These are phyloP conservation scores for Clytia hemisphaerica DNA, from an alignment of 30 jellyfish, hydroid and myxozoan species.

Conservation along the genomic window DNA sequence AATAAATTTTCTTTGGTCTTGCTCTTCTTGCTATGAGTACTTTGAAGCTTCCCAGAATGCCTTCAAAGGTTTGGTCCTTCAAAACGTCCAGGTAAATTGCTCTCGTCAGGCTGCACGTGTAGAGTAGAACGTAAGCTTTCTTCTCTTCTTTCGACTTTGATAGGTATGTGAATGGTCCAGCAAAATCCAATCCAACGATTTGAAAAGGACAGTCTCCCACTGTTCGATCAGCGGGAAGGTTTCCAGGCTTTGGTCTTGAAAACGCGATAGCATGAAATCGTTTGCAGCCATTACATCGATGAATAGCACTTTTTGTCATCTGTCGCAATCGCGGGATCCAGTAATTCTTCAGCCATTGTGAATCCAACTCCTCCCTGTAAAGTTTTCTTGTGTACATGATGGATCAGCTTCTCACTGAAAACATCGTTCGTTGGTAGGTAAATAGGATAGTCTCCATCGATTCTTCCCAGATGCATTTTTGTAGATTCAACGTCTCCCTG, in stretches of 20 bases:
- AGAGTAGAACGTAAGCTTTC: conserved; percentile 53
- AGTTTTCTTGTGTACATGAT: conserved; percentile 16
- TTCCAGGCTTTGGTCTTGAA: conserved; percentile 38
- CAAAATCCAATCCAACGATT: conserved; percentile 43
- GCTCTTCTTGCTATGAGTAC: conserved; percentile 50
- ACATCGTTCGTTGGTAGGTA: conserved; percentile 23
- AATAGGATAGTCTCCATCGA: conserved; percentile 49
- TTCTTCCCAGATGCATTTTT: conserved; percentile 19
- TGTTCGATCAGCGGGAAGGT: conserved; percentile 45
- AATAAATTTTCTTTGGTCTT: conserved; percentile 46
- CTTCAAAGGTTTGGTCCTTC: conserved; percentile 31
- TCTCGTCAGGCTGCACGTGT: conserved; percentile 49
- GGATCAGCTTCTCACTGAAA: conserved; percentile 37
- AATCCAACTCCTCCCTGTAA: conserved; percentile 56
- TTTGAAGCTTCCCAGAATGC: conserved; percentile 41
- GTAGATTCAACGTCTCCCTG: conserved; percentile 22
- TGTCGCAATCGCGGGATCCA: conserved; percentile 42
- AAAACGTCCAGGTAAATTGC: conserved; percentile 47
- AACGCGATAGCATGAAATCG: conserved; percentile 35
- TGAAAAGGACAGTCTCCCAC: conserved; percentile 36
- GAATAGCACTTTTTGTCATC: conserved; percentile 7
- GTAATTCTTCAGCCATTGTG: conserved; percentile 43
- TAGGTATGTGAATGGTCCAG: conserved; percentile 42
- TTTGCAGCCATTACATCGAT: conserved; percentile 51
- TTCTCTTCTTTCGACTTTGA: conserved; percentile 18